These are phyloP conservation scores for Staurois parvus DNA, from an alignment of 2,797 vertebrate species.

Conservation along the genomic window DNA sequence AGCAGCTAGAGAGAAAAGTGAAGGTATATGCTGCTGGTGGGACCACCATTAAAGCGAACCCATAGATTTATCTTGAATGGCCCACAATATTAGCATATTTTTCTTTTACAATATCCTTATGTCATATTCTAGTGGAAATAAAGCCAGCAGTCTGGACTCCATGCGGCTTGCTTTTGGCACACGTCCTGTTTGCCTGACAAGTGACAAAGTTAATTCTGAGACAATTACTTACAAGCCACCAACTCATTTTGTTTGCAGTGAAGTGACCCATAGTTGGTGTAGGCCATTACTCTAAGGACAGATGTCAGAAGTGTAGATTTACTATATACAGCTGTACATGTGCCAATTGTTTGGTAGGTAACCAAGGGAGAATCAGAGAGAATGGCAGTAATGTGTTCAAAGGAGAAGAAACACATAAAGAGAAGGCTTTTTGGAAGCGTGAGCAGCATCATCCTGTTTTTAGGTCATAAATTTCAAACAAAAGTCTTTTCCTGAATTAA, in stretches of 20 bases:
- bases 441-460: conserved; percentile 38
- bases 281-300: conserved; percentile 65
- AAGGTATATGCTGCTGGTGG: too few species aligned
- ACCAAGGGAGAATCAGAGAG: conserved; percentile 35
- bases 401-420: conserved; percentile 3
- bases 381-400: conserved; percentile 50
- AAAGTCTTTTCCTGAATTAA: conserved; percentile 21
- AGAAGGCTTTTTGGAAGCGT: conserved; percentile 27
- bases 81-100: too few species aligned
- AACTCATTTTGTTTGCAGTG: conserved; percentile 76
- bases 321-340: conserved; percentile 39
- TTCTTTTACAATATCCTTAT: too few species aligned
- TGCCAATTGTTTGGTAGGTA: conserved; percentile 40
- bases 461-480: conserved; percentile 37
- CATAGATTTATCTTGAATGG: too few species aligned
- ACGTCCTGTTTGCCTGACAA: conserved; percentile 25
- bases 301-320: conserved; percentile 47
- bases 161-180: neutral
- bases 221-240: conserved; percentile 79
- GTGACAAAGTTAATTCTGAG: conserved; percentile 76
- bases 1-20: too few species aligned
- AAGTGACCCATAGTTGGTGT: conserved; percentile 77
- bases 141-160: neutral
- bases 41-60: too few species aligned
- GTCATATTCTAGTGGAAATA: too few species aligned